Percentiles rank a stretch among this genome's conserved stretches.
Conservation (phyloP, 2,888 invertebrate species). For the Tolmerus cingulatus region DNA sequence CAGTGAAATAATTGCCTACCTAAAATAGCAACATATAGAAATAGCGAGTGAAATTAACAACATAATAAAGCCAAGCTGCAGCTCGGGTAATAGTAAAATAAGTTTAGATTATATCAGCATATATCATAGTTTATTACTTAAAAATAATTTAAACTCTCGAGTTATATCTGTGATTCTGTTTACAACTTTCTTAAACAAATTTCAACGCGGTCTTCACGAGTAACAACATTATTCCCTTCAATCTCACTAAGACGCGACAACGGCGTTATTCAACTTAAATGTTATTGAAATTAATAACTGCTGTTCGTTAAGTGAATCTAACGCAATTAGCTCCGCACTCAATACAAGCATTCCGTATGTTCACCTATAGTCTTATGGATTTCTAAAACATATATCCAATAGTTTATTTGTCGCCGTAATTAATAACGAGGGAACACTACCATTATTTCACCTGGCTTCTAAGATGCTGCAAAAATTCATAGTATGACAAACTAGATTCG, state of each 20-base stretch:
- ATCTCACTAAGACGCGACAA: not conserved
- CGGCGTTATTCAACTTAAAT: constrained; percentile 28
- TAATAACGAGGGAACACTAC: not conserved
- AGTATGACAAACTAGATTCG: constrained; percentile 94
- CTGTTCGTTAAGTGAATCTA: not conserved
- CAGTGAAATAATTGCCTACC: not conserved
- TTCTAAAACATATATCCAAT: not conserved
- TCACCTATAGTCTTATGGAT: constrained; percentile 29
- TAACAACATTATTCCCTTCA: constrained; percentile 3
- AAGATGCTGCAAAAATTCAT: constrained; percentile 97
- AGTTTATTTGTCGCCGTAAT: not conserved
- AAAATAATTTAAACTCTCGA: constrained; percentile 22
- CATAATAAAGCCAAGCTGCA: not conserved
- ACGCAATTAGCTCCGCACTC: not conserved
- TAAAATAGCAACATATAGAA: constrained; percentile 6
- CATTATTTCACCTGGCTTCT: constrained; percentile 86
- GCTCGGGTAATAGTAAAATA: constrained; percentile 6
- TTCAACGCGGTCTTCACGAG: not conserved
- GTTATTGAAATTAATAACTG: not conserved
- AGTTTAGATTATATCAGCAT: constrained; percentile 2
- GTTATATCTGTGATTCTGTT: constrained; percentile 39
- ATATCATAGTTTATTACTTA: constrained; percentile 34
- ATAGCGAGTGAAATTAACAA: not conserved
- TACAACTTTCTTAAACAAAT: constrained; percentile 36
- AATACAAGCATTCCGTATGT: constrained; percentile 1